A percentile compares a stretch with the other conserved stretches of the same genome.
phyloP scores from a whole-genome alignment of 2,888 invertebrate genomes.

The Podabrus alpinus region DNA sequence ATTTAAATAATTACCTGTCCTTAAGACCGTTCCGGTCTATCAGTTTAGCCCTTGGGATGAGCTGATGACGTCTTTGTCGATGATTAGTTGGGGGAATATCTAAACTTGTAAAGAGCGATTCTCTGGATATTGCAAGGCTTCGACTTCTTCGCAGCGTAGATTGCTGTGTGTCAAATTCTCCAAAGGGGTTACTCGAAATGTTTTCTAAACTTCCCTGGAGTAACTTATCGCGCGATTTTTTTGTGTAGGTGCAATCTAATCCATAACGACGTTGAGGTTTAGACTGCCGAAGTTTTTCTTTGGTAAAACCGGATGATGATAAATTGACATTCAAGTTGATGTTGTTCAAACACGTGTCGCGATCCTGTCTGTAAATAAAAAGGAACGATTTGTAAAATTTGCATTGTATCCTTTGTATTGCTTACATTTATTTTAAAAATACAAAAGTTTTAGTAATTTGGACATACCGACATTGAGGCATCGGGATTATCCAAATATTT shows the following conservation, averaged over 20 bases:
- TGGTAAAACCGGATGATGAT: constrained; percentile 27
- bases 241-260: constrained; percentile 22
- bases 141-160: constrained; percentile 65
- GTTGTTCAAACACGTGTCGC: constrained; percentile 51
- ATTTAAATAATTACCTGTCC: constrained; percentile 63
- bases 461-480: neutral
- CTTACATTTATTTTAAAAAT: neutral
- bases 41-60: constrained; percentile 79
- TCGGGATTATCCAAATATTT: neutral
- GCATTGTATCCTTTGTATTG: neutral
- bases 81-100: constrained; percentile 65
- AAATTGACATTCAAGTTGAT: constrained; percentile 41
- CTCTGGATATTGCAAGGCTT: constrained; percentile 77
- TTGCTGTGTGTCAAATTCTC: constrained; percentile 34
- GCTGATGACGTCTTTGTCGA: constrained; percentile 70
- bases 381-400: neutral
- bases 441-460: neutral
- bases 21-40: constrained; percentile 76
- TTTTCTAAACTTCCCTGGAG: constrained; percentile 50
- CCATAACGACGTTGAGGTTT: constrained; percentile 5
- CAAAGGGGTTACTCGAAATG: constrained; percentile 49
- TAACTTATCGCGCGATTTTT: constrained; percentile 22
- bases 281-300: constrained; percentile 27
- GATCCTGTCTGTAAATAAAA: constrained; percentile 46
- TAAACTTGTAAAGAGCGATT: constrained; percentile 74